These are phyloP conservation scores for Sipunculus nudus DNA, from an alignment of 2,888 invertebrate genomes.

Conservation along the genomic window DNA sequence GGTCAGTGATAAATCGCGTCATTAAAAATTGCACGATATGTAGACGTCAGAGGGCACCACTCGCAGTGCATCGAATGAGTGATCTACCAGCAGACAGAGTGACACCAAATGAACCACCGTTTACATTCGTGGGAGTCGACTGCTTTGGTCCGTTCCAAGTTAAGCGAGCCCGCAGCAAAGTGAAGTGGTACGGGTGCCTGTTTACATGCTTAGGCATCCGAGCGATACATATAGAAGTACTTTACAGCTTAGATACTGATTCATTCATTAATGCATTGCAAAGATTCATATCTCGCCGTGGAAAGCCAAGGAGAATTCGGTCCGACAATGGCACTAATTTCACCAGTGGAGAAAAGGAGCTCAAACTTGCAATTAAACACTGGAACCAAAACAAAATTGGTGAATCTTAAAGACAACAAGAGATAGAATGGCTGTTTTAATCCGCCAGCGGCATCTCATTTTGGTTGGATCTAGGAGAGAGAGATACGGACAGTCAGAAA, in stretches of 20 bases:
- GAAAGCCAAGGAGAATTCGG: not conserved
- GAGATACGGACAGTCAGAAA: slow-evolving; percentile 3
- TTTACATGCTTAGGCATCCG: not conserved
- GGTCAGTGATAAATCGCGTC: not conserved
- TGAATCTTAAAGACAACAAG: not conserved
- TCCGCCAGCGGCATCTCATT: slow-evolving; percentile 3
- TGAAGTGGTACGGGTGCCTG: not conserved
- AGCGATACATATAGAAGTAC: slow-evolving; percentile 7
- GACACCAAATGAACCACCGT: not conserved
- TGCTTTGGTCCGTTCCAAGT: slow-evolving; percentile 1
- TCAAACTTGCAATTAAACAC: not conserved
- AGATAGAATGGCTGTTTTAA: slow-evolving; percentile 5
- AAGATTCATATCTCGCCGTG: slow-evolving; percentile 4
- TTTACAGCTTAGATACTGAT: not conserved
- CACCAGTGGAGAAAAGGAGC: not conserved
- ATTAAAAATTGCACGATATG: not conserved
- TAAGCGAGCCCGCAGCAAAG: not conserved
- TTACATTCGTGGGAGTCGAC: not conserved
- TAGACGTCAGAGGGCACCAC: not conserved
- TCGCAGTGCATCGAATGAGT: not conserved
- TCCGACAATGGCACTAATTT: slow-evolving; percentile 9
- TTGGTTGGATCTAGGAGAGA: slow-evolving; percentile 1
- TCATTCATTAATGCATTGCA: slow-evolving; percentile 4
- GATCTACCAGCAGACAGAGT: not conserved
- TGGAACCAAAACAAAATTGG: slow-evolving; percentile 1